Conservation (phyloP, 2,888 invertebrate species). For the Drosophila formosana region DNA sequence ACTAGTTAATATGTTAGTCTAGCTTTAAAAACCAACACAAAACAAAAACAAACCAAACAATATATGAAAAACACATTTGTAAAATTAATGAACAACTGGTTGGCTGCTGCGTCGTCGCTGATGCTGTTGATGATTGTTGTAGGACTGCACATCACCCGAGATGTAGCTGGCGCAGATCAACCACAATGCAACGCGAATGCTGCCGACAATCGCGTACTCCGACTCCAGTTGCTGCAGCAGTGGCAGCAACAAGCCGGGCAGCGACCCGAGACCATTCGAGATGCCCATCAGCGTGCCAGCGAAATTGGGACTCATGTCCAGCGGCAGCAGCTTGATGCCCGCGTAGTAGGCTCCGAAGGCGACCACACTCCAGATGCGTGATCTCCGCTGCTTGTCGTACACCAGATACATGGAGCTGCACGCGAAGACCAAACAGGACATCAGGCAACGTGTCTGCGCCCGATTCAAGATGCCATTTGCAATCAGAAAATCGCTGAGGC, state of each 20-base stretch:
- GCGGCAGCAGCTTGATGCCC: constrained; percentile 88
- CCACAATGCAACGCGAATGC: constrained; percentile 61
- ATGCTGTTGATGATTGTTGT: constrained; percentile 38
- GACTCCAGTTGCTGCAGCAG: constrained; percentile 78
- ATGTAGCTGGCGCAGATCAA: constrained; percentile 56
- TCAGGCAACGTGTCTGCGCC: constrained; percentile 83
- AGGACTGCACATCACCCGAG: constrained; percentile 65
- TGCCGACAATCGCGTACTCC: constrained; percentile 86
- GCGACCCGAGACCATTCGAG: constrained; percentile 89
- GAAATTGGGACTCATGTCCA: constrained; percentile 89
- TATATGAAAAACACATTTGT: constrained; percentile 28
- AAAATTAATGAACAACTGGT: constrained; percentile 14
- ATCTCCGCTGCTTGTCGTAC: constrained; percentile 1
- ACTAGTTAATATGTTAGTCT: constrained; percentile 39
- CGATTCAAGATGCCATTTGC: constrained; percentile 77
- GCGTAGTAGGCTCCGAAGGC: constrained; percentile 90
- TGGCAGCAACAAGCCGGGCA: constrained; percentile 89
- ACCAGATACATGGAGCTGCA: constrained; percentile 84
- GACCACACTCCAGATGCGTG: constrained; percentile 47
- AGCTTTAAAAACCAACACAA: constrained; percentile 25
- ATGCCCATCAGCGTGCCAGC: constrained; percentile 89
- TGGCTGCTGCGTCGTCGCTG: neutral
- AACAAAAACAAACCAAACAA: constrained; percentile 17
- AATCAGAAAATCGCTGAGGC: constrained; percentile 88
- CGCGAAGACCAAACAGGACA: constrained; percentile 87